Evolutionary conservation across 2,797 vertebrate species (phyloP).

Genomic region (Hafferia zeledoni): DNA sequence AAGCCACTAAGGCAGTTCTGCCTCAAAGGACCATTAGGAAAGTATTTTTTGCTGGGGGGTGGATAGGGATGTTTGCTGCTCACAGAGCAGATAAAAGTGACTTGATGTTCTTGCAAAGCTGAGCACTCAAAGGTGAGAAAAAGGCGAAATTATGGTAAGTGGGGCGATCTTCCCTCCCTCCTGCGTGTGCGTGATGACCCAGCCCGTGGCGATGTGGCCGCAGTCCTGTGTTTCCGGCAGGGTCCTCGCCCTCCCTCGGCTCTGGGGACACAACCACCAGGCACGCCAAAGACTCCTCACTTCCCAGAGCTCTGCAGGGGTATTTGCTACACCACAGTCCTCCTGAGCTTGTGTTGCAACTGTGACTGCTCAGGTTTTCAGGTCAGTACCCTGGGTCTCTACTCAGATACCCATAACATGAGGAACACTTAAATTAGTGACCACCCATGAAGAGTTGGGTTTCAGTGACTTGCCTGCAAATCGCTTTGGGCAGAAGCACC

Average conservation of each 20-base stretch:
- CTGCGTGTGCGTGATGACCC: neutral
- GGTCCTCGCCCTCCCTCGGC: rapidly evolving
- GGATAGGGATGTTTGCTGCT: neutral
- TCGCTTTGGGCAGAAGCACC: neutral
- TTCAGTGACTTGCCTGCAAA: neutral
- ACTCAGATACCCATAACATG: neutral
- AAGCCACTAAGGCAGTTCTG: neutral
- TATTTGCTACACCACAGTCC: neutral
- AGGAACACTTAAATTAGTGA: neutral
- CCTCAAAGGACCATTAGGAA: conserved; percentile 31
- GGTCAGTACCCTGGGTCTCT: neutral
- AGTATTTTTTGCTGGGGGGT: neutral
- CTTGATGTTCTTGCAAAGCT: neutral
- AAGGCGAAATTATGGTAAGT: neutral
- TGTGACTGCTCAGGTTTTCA: neutral
- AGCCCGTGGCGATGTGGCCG: neutral
- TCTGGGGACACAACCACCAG: neutral
- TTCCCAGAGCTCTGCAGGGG: neutral
- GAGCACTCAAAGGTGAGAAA: neutral
- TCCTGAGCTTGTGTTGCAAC: neutral
- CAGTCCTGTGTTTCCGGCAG: neutral
- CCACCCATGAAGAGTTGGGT: neutral
- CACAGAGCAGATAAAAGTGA: neutral
- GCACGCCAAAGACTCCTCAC: neutral
- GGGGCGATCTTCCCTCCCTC: neutral